Percentiles rank a stretch among this genome's conserved stretches.
Evolutionary conservation across 2,797 vertebrate genomes (phyloP).

Genomic region (Bryconaethiops microstoma): DNA sequence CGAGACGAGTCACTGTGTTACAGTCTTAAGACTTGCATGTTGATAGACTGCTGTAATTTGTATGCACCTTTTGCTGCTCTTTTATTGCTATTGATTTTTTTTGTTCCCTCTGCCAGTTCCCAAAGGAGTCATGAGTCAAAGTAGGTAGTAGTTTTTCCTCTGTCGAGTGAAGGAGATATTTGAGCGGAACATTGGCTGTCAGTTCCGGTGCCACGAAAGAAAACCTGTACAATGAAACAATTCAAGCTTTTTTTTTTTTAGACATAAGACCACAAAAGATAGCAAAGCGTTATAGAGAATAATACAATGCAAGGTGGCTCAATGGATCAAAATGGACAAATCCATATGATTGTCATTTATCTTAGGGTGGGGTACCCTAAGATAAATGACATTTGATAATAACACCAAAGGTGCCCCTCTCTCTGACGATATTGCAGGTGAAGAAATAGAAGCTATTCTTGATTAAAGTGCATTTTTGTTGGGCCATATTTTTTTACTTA

Average conservation of each 20-base stretch:
- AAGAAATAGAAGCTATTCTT: not conserved
- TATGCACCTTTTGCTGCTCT: constrained; percentile 59
- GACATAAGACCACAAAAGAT: not conserved
- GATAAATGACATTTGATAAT: too few species aligned
- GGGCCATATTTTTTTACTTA: not conserved
- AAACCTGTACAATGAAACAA: not conserved
- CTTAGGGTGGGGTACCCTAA: too few species aligned
- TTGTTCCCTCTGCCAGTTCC: constrained; percentile 26
- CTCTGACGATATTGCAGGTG: not conserved
- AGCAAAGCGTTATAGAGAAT: not conserved
- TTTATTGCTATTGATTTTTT: constrained; percentile 67
- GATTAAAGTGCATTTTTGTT: not conserved
- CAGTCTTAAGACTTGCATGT: constrained; percentile 60
- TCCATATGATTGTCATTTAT: not conserved
- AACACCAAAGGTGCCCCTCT: not conserved
- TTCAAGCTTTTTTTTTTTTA: not conserved
- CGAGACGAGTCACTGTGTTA: constrained; percentile 54
- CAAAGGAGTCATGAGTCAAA: constrained; percentile 57
- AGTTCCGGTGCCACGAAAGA: constrained; percentile 9
- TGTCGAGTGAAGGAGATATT: constrained; percentile 10
- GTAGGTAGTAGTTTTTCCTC: constrained; percentile 36
- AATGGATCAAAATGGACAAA: constrained; percentile 2
- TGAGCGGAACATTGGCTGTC: constrained; percentile 3
- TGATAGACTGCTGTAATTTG: constrained; percentile 66
- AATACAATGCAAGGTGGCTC: not conserved